A percentile compares a stretch with the other conserved stretches of the same genome.
Evolutionary conservation across 2,797 vertebrate species (phyloP).

Genomic region (Xiphorhynchus erythropygius): DNA sequence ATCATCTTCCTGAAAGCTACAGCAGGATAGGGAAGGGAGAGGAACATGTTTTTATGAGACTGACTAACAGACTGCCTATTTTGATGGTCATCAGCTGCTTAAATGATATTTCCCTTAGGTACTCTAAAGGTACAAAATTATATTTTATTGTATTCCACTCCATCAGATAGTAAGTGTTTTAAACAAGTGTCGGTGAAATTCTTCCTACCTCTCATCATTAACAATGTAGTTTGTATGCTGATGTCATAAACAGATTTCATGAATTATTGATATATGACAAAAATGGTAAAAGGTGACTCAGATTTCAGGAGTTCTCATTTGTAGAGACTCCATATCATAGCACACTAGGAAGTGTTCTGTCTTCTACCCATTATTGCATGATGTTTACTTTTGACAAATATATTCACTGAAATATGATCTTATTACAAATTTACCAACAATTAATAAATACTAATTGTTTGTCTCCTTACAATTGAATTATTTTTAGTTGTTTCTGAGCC

Average conservation of each 20-base stretch:
- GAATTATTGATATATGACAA: neutral
- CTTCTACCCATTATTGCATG: neutral
- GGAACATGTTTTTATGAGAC: rapidly evolving
- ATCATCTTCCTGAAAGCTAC: neutral
- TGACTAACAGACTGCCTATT: neutral
- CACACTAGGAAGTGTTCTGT: neutral
- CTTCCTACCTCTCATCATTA: neutral
- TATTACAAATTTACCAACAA: neutral
- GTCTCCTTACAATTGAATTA: neutral
- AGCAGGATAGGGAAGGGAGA: neutral
- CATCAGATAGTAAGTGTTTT: neutral
- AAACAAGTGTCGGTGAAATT: neutral
- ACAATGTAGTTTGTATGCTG: neutral
- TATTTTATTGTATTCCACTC: neutral
- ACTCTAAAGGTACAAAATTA: neutral
- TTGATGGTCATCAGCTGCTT: neutral
- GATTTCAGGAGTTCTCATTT: neutral
- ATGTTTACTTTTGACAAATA: neutral
- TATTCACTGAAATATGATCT: neutral
- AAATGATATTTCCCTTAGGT: neutral
- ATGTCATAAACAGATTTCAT: neutral
- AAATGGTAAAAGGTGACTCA: neutral
- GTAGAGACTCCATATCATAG: neutral
- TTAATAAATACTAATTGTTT: neutral
- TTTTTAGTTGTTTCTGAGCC: neutral